Percentiles rank a stretch among this genome's conserved stretches.
Conservation (phyloP, 1,140 invertebrate species). For the Drosophila pectinifera region DNA sequence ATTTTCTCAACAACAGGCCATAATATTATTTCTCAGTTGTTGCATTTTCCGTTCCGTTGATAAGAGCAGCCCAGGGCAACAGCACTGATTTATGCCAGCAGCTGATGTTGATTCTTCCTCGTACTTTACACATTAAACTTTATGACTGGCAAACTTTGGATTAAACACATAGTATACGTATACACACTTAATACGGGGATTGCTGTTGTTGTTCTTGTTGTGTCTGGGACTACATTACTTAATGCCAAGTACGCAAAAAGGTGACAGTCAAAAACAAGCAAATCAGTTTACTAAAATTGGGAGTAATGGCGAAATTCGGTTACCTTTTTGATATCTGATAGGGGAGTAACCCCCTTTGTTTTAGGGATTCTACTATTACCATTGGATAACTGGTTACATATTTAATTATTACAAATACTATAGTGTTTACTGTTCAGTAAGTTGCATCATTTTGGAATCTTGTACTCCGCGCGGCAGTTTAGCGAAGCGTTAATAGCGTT, state of each 20-base stretch:
- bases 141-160: conserved; percentile 25
- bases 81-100: conserved; percentile 58
- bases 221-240: background rate
- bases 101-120: conserved; percentile 51
- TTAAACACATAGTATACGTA: conserved; percentile 13
- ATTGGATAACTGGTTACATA: background rate
- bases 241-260: conserved; percentile 5
- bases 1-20: conserved; percentile 49
- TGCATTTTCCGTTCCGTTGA: conserved; percentile 42
- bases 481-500: conserved; percentile 34
- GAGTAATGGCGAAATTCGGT: background rate
- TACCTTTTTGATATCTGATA: background rate
- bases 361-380: conserved; percentile 6
- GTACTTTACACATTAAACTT: conserved; percentile 27
- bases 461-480: conserved; percentile 2
- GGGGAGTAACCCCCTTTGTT: background rate
- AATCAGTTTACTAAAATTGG: background rate
- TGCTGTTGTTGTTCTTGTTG: background rate
- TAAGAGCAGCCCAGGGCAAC: conserved; percentile 33
- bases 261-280: conserved; percentile 1
- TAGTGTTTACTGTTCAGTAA: background rate
- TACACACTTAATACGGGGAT: conserved; percentile 3
- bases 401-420: conserved; percentile 11
- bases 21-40: conserved; percentile 38
- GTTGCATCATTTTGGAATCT: conserved; percentile 33